Percentiles rank a stretch among this genome's conserved stretches.
Conservation (phyloP, 2,797 vertebrate species). For the Orientallactaga sibirica region DNA sequence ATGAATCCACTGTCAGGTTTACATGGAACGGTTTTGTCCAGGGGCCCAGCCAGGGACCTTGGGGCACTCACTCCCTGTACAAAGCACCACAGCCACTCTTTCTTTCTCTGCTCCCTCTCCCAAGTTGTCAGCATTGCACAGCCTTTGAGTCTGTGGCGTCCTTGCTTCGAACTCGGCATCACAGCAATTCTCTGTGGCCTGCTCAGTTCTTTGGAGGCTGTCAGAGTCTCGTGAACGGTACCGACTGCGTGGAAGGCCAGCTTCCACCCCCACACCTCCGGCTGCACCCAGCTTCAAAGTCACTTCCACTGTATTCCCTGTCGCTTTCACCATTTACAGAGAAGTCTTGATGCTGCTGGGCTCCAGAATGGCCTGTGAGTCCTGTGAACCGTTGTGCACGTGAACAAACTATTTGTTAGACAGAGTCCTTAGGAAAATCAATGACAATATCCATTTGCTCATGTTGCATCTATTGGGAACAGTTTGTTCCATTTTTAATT, state of each 20-base stretch:
- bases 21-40: constrained; percentile 93
- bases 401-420: neutral
- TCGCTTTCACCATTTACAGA: neutral
- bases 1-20: constrained; percentile 98
- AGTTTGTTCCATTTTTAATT: neutral
- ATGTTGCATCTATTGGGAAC: neutral
- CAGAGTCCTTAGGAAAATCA: neutral
- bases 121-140: constrained; percentile 69
- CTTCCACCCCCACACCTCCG: constrained; percentile 51
- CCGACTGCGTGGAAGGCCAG: neutral
- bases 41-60: constrained; percentile 88
- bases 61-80: constrained; percentile 88
- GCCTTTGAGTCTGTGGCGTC: constrained; percentile 63
- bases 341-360: neutral
- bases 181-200: constrained; percentile 73
- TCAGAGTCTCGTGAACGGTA: constrained; percentile 56
- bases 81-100: constrained; percentile 82
- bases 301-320: neutral
- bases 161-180: constrained; percentile 61
- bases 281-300: neutral
- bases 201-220: constrained; percentile 74
- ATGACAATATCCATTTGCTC: neutral
- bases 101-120: constrained; percentile 7
- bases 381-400: neutral
- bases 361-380: neutral